Evolutionary conservation across 2,888 invertebrate species (phyloP), one percentile per base, ranked within the genome.

Genomic region (Diogma glabrata): DNA sequence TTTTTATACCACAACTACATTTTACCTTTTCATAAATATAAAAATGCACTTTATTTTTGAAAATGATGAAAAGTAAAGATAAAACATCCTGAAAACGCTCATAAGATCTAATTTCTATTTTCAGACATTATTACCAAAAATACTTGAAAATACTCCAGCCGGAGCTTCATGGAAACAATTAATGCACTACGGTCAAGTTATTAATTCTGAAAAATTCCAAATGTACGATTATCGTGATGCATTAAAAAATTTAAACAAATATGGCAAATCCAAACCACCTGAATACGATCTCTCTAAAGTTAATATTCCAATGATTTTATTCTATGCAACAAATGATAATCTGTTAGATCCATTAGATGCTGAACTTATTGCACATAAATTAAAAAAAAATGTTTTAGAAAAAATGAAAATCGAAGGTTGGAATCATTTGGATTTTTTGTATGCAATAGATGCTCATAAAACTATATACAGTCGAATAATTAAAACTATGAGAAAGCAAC

Each of bases 161-260:
- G 79, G 79, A 0, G 70, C 75, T 0, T 73, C 79, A 0, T 64
- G 67, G 0, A 72, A 74, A 57, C 77, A 78, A 57, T 64, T 81
- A 1, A 63, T 66, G 2, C 79, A 81, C 60, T 79, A 71, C 60
- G 74, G 70, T 0, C 79, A 80, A 61, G 71, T 63, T 1, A 52
- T 70, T 2, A 30, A 66, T 17, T 66, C 68, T 2, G 64, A 63
- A 1, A 63, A 64, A 26, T 57, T 57, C 17, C 49, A 51, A 9
- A 51, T 51, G 47, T 57, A 45, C 20, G 71, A 72, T 50, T 67
- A 70, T 51, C 71, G 72, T 0, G 26, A 53, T 3, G 22, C 49
- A 6, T 47, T 38, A 5, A 63, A 60, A 48, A 71, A 73, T 54
- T 14, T 63, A 6, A 53, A 57, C 47, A 60, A 56, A 33, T 73